phyloP scores from a whole-genome alignment of 2,888 invertebrate genomes.

The Sphaeridia pumilis region DNA sequence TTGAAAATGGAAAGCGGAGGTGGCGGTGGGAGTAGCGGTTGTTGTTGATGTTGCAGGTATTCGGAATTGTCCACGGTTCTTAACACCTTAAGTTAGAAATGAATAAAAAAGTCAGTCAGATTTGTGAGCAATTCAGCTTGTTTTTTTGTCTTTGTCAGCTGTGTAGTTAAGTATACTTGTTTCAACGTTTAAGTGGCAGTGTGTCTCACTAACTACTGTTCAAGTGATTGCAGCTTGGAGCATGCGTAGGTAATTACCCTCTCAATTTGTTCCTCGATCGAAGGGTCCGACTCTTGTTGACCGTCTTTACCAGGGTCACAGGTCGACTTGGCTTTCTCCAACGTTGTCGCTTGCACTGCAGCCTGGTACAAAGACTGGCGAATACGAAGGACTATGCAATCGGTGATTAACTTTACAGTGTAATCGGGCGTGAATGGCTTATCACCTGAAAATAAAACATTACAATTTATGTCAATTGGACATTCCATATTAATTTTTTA shows the following conservation, averaged over 20 bases:
- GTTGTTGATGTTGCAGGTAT: not conserved
- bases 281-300: slow-evolving; percentile 46
- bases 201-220: not conserved
- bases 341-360: slow-evolving; percentile 73
- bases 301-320: slow-evolving; percentile 40
- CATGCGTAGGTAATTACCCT: slow-evolving; percentile 19
- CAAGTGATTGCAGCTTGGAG: slow-evolving; percentile 1
- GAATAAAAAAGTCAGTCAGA: too few species aligned
- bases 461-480: not conserved
- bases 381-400: slow-evolving; percentile 73
- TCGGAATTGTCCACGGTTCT: slow-evolving; percentile 1
- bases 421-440: slow-evolving; percentile 86
- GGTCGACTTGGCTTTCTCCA: slow-evolving; percentile 62
- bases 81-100: slow-evolving; percentile 2
- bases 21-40: too few species aligned
- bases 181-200: not conserved
- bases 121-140: too few species aligned
- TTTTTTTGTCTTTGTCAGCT: too few species aligned
- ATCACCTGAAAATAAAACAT: slow-evolving; percentile 47
- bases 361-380: slow-evolving; percentile 75
- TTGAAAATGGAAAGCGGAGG: too few species aligned
- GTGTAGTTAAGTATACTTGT: not conserved
- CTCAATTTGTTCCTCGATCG: slow-evolving; percentile 59
- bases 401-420: slow-evolving; percentile 69
- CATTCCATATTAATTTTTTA: not conserved